Evolutionary conservation across 23 tunicate species (phyloP).

Genomic region (Diplosoma virens): DNA sequence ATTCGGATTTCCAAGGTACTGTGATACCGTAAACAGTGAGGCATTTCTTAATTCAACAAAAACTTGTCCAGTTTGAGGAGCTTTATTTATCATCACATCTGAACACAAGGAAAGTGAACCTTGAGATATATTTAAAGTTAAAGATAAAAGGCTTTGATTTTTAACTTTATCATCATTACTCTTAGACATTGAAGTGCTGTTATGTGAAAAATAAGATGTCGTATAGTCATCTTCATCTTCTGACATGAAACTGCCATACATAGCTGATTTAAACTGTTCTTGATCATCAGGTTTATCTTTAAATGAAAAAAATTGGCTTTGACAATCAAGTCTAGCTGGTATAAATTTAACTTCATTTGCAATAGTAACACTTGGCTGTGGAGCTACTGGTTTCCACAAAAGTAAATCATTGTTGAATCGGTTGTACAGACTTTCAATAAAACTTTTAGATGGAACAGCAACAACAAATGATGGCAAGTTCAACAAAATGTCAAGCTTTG

Average conservation of each 20-base stretch:
- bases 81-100: not conserved
- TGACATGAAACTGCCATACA: constrained; percentile 8
- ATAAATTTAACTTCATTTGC: not conserved
- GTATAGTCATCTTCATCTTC: constrained; percentile 2
- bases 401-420: constrained; percentile 78
- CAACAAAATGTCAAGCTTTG: constrained; percentile 24
- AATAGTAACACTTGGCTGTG: constrained; percentile 10
- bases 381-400: constrained; percentile 82
- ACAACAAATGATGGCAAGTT: constrained; percentile 51
- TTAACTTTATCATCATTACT: not conserved
- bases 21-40: constrained; percentile 19
- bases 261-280: not conserved
- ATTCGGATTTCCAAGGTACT: constrained; percentile 56
- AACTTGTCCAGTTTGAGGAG: constrained; percentile 25
- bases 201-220: not conserved
- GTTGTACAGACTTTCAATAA: constrained; percentile 89
- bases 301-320: constrained; percentile 32
- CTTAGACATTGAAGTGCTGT: not conserved
- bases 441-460: constrained; percentile 48
- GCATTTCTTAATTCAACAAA: constrained; percentile 39
- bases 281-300: constrained; percentile 1
- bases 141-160: constrained; percentile 4
- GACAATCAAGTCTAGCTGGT: constrained; percentile 32
- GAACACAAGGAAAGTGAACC: constrained; percentile 32
- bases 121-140: not conserved